Evolutionary conservation across 2,113 vertebrate species (phyloP).

Genomic region (Orycteropus afer): DNA sequence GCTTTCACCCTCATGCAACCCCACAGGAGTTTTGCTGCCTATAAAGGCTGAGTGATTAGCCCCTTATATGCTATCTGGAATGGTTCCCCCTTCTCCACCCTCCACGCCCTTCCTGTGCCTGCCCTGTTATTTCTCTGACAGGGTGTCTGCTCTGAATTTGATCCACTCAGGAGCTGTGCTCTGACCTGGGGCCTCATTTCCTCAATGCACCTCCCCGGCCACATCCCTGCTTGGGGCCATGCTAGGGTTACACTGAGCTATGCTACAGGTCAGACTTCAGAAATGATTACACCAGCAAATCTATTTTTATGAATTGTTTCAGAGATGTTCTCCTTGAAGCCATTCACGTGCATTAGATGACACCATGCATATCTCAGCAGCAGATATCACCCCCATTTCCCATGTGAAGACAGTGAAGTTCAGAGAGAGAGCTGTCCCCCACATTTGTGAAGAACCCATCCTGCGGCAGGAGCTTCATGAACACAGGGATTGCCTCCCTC

Average conservation of each 20-base stretch:
- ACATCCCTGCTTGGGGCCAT: background rate
- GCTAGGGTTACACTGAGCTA: background rate
- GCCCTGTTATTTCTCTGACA: background rate
- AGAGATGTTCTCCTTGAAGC: background rate
- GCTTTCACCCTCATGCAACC: background rate
- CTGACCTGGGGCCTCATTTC: background rate
- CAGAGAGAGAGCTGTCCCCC: background rate
- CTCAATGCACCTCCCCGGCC: background rate
- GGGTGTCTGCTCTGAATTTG: background rate
- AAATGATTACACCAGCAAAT: background rate
- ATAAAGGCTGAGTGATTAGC: background rate
- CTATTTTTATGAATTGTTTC: background rate
- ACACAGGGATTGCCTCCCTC: rapidly evolving
- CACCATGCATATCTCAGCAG: background rate
- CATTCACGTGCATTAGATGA: rapidly evolving
- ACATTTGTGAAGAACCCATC: background rate
- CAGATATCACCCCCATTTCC: background rate
- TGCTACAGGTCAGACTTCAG: rapidly evolving
- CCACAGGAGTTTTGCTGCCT: background rate
- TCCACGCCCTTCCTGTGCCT: background rate
- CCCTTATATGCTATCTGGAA: background rate
- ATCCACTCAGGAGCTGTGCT: background rate
- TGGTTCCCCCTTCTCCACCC: rapidly evolving
- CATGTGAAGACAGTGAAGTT: background rate
- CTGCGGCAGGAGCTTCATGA: background rate